phyloP scores from a whole-genome alignment of 2,797 vertebrate genomes.

The Eulemur mongoz region DNA sequence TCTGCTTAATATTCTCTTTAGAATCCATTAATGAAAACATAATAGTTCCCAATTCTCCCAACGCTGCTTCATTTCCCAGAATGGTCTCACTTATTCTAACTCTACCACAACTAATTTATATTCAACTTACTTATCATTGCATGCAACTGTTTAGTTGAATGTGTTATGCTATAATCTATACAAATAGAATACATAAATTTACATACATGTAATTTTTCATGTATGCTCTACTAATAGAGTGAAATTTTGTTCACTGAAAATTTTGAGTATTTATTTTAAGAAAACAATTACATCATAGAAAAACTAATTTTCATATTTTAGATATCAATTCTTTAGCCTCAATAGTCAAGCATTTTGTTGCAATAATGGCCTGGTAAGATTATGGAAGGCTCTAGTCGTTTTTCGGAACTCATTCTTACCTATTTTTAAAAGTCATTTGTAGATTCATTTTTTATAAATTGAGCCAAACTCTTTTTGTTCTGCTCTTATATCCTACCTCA shows the following conservation, averaged over 20 bases:
- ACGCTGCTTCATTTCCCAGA: background rate
- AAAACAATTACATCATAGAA: background rate
- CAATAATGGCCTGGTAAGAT: background rate
- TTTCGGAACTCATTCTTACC: background rate
- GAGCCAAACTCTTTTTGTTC: background rate
- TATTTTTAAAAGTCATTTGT: conserved; percentile 33
- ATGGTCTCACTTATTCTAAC: conserved; percentile 3
- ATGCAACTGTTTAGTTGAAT: conserved; percentile 2
- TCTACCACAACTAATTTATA: background rate
- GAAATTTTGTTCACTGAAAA: background rate
- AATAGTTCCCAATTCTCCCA: background rate
- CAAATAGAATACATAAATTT: conserved; percentile 28
- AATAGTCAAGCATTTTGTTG: background rate
- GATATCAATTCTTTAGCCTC: background rate
- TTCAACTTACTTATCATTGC: background rate
- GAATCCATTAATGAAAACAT: background rate
- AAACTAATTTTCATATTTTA: background rate
- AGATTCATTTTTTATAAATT: conserved; percentile 5
- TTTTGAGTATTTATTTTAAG: conserved; percentile 39
- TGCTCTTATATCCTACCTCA: background rate
- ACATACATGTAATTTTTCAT: conserved; percentile 35
- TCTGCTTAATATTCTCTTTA: background rate
- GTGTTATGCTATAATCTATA: background rate
- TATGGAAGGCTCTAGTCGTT: background rate
- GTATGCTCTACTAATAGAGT: background rate